Percentiles rank a stretch among this genome's conserved stretches.
Evolutionary conservation across 2,888 invertebrate species (phyloP).

Genomic region (Drepanosiphum platanoidis): DNA sequence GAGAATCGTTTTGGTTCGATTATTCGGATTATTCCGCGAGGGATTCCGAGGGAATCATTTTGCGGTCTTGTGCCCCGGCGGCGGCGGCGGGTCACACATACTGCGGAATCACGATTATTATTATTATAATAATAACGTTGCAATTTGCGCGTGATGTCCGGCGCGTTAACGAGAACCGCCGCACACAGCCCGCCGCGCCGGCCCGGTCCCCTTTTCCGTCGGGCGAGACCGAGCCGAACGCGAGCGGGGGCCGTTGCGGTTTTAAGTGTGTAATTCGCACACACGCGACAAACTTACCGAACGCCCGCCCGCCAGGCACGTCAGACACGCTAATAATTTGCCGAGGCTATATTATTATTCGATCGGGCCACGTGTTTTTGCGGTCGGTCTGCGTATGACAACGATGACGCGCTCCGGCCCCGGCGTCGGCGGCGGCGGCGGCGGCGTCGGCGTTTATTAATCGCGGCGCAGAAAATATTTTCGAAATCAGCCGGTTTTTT

Average conservation of each 20-base stretch:
- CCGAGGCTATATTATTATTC: not conserved
- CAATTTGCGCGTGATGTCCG: too few relatives aligned
- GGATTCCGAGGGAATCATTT: not conserved
- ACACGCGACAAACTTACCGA: too few relatives aligned
- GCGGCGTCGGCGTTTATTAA: too few relatives aligned
- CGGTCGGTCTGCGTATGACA: slow-evolving; percentile 56
- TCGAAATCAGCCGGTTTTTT: not conserved
- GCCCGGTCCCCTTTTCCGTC: not conserved
- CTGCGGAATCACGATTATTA: not conserved
- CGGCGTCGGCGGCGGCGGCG: too few relatives aligned
- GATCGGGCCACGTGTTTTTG: slow-evolving; percentile 19
- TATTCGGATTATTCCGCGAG: slow-evolving; percentile 7
- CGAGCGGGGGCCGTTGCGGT: not conserved
- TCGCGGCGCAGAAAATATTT: not conserved
- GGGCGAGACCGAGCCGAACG: not conserved
- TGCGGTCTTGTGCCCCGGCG: slow-evolving; percentile 12
- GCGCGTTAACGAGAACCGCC: not conserved
- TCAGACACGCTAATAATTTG: slow-evolving; percentile 19
- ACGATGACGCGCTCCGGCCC: not conserved
- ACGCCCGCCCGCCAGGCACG: not conserved
- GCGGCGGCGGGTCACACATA: not conserved
- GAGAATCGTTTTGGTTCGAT: slow-evolving; percentile 37
- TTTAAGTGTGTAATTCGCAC: not conserved
- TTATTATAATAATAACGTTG: not conserved
- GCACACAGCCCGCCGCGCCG: not conserved